phyloP scores from a whole-genome alignment of 2,797 vertebrate genomes.

The Sebastes steindachneri region DNA sequence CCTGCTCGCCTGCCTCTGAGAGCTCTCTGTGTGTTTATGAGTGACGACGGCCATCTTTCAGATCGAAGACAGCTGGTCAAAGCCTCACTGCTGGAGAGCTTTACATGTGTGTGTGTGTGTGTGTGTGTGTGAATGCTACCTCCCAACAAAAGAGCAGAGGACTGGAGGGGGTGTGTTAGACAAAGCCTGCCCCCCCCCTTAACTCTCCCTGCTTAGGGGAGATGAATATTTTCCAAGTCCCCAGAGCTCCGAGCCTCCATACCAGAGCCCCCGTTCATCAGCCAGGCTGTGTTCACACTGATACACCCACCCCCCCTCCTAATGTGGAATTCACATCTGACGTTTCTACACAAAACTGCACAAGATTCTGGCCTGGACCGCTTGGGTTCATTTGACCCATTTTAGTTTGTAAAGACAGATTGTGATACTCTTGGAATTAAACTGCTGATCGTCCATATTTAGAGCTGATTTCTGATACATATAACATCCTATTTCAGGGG shows the following conservation, averaged over 20 bases:
- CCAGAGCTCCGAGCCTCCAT: constrained; percentile 56
- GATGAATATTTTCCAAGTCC: constrained; percentile 78
- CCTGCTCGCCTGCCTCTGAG: neutral
- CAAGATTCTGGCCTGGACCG: neutral
- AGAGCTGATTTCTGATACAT: neutral
- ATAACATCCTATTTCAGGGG: neutral
- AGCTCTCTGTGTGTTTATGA: constrained; percentile 39
- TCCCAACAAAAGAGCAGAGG: constrained; percentile 74
- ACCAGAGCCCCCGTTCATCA: constrained; percentile 32
- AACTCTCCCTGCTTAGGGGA: constrained; percentile 71
- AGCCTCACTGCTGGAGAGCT: constrained; percentile 68
- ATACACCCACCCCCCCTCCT: neutral
- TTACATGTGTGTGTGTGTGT: constrained; percentile 26
- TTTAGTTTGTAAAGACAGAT: neutral
- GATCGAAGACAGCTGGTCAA: constrained; percentile 73
- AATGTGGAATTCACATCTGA: constrained; percentile 3
- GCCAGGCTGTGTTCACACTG: constrained; percentile 9
- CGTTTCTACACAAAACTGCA: neutral
- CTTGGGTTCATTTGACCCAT: constrained; percentile 10
- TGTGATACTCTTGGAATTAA: neutral
- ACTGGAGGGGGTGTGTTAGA: constrained; percentile 63
- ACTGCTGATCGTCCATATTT: neutral
- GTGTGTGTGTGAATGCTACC: constrained; percentile 35
- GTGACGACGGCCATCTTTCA: constrained; percentile 65
- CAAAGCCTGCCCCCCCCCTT: constrained; percentile 54